A percentile compares a stretch with the other conserved stretches of the same genome.
Conservation (phyloP, 2,113 vertebrate species). For the Muscicapa adusta region DNA sequence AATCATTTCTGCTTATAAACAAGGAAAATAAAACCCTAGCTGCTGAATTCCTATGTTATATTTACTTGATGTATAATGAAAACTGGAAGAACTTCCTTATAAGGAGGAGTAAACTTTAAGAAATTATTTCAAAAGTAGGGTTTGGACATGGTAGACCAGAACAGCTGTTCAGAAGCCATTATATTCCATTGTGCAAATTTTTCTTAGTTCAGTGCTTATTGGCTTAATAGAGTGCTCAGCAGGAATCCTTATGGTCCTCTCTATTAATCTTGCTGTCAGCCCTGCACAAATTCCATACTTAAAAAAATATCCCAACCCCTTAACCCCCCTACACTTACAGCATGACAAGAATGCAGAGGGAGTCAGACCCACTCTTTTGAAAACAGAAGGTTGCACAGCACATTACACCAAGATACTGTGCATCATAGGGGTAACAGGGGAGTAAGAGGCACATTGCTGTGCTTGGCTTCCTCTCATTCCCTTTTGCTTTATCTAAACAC, state of each 20-base stretch:
- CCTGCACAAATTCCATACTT: conserved; percentile 23
- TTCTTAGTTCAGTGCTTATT: conserved; percentile 47
- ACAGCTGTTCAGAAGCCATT: conserved; percentile 44
- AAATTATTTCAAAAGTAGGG: not conserved
- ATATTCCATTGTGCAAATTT: conserved; percentile 1
- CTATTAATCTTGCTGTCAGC: conserved; percentile 55
- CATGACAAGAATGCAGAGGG: not conserved
- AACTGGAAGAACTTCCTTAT: not conserved
- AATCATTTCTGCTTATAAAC: not conserved
- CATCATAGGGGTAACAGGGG: not conserved
- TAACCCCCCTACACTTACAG: not conserved
- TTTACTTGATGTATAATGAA: not conserved
- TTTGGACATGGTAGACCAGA: conserved; percentile 2
- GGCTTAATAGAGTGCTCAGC: conserved; percentile 41
- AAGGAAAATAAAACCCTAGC: not conserved
- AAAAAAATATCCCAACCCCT: not conserved
- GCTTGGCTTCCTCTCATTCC: not conserved
- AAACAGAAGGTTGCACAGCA: not conserved
- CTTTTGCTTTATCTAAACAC: not conserved
- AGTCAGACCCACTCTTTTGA: not conserved
- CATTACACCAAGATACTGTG: not conserved
- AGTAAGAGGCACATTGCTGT: not conserved
- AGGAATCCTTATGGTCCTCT: not conserved
- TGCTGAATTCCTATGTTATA: not conserved
- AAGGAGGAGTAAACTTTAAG: not conserved